These are phyloP conservation scores for Spilosoma lubricipeda DNA, from an alignment of 2,888 invertebrate genomes.

Conservation along the genomic window DNA sequence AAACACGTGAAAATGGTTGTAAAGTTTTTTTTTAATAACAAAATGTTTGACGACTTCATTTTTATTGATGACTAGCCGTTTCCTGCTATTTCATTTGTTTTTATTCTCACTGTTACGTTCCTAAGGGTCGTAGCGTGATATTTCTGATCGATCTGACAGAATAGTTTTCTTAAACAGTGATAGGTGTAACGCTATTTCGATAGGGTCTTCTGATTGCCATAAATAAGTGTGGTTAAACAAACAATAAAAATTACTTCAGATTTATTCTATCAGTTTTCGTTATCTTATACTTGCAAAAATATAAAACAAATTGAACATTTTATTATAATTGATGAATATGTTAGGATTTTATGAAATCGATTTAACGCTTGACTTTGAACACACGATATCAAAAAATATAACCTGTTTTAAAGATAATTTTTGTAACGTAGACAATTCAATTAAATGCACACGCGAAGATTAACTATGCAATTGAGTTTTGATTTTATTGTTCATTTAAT, in stretches of 20 bases:
- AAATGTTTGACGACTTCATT: slow-evolving; percentile 9
- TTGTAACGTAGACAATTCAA: neutral
- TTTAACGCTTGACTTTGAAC: neutral
- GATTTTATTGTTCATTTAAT: neutral
- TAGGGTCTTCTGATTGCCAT: too few species aligned
- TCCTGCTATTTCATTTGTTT: neutral
- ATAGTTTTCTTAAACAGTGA: too few species aligned
- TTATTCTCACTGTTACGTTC: neutral
- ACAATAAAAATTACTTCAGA: too few species aligned
- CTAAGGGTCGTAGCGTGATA: neutral
- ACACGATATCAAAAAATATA: neutral
- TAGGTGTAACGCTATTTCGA: too few species aligned
- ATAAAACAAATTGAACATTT: too few species aligned
- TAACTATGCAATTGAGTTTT: neutral
- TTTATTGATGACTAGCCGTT: neutral
- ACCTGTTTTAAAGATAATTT: neutral
- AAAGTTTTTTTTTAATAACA: slow-evolving; percentile 4
- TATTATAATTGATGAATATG: neutral
- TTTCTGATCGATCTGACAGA: neutral
- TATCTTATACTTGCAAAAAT: too few species aligned
- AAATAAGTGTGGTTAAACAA: too few species aligned
- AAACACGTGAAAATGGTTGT: slow-evolving; percentile 27
- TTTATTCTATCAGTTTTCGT: too few species aligned
- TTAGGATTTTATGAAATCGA: neutral
- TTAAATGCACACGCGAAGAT: neutral